phyloP scores from a whole-genome alignment of 2,113 vertebrate genomes.

The Ivindomyrus marchei region DNA sequence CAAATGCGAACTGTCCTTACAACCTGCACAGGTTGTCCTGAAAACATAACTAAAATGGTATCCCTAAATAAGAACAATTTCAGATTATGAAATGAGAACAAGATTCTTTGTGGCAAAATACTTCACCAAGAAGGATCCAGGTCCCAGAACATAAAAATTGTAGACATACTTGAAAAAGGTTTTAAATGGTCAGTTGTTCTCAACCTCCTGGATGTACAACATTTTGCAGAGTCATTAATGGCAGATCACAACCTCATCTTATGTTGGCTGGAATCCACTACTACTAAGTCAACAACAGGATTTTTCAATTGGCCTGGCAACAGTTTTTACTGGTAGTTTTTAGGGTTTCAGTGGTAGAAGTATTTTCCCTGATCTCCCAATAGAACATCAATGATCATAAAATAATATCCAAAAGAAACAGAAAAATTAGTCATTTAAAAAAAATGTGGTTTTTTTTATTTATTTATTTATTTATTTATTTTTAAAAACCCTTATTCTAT shows the following conservation, averaged over 20 bases:
- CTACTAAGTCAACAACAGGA: background rate
- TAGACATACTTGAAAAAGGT: too few species aligned
- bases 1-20: background rate
- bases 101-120: background rate
- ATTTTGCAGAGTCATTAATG: too few species aligned
- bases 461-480: too few species aligned
- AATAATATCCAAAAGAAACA: background rate
- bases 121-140: too few species aligned
- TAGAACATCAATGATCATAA: background rate
- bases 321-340: background rate
- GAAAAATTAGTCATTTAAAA: background rate
- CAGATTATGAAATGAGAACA: background rate
- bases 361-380: background rate
- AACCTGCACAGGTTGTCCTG: background rate
- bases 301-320: background rate
- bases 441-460: background rate
- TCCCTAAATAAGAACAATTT: background rate
- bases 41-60: background rate
- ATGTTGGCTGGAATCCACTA: background rate
- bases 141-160: too few species aligned
- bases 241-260: background rate
- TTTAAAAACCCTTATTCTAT: background rate
- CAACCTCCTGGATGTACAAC: too few species aligned
- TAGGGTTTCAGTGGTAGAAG: background rate
- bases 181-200: too few species aligned